Percentiles rank a stretch among this genome's conserved stretches.
These are phyloP conservation scores for Larimichthys polyactis DNA, from an alignment of 2,113 vertebrate species.

Conservation along the genomic window DNA sequence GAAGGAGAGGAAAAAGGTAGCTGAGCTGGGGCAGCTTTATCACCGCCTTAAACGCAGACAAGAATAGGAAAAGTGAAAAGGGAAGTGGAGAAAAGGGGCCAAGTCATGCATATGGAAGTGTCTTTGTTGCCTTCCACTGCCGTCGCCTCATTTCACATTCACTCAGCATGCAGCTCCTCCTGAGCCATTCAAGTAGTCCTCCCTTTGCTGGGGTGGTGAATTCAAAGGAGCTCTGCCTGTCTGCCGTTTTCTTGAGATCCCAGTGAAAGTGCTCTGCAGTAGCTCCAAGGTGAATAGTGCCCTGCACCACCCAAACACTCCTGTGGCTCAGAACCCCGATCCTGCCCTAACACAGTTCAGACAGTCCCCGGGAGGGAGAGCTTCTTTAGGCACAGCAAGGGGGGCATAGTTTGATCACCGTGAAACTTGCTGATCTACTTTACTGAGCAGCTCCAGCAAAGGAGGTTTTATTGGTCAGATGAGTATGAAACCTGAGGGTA, in stretches of 20 bases:
- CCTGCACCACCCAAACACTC: constrained; percentile 46
- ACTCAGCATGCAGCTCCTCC: constrained; percentile 62
- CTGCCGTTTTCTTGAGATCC: constrained; percentile 64
- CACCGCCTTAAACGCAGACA: constrained; percentile 50
- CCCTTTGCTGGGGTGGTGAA: constrained; percentile 54
- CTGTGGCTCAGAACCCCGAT: constrained; percentile 38
- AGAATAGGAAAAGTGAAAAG: constrained; percentile 56
- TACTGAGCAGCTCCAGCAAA: constrained; percentile 9
- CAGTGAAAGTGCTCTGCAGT: constrained; percentile 56
- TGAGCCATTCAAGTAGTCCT: constrained; percentile 70
- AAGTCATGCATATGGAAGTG: constrained; percentile 71
- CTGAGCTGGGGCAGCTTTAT: constrained; percentile 56
- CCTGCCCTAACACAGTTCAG: constrained; percentile 34
- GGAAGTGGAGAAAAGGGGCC: constrained; percentile 49
- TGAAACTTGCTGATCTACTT: constrained; percentile 12
- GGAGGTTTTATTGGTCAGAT: constrained; percentile 20
- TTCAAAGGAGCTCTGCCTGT: constrained; percentile 64
- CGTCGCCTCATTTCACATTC: constrained; percentile 71
- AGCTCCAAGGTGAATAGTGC: constrained; percentile 51
- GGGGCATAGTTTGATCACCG: constrained; percentile 20
- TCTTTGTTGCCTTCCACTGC: constrained; percentile 52
- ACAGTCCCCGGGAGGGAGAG: constrained; percentile 18
- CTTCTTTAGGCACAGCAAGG: not conserved
- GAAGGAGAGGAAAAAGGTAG: constrained; percentile 22
- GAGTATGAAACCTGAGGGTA: not conserved